phyloP scores from a whole-genome alignment of 1,140 invertebrate species.

The Microvelia longipes region DNA sequence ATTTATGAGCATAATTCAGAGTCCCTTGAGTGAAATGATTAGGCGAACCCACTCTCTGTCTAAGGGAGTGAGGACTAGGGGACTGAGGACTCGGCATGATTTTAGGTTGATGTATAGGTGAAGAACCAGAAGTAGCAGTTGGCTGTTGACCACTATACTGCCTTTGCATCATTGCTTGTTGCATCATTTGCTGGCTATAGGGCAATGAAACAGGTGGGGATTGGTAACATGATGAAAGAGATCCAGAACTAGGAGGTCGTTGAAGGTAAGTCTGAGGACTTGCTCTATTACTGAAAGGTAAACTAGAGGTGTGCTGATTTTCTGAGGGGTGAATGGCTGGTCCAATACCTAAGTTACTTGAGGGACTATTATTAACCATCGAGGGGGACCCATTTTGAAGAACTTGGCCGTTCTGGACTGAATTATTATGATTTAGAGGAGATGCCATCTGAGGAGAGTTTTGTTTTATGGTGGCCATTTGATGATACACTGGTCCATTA shows the following conservation, averaged over 20 bases:
- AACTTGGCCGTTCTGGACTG: neutral
- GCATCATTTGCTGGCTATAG: slow-evolving; percentile 1
- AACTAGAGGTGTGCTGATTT: neutral
- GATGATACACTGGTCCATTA: slow-evolving; percentile 2
- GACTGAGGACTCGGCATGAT: neutral
- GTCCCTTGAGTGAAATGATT: neutral
- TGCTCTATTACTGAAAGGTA: neutral
- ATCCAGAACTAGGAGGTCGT: neutral
- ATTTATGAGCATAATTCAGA: neutral
- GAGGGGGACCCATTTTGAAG: no score
- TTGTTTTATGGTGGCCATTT: neutral
- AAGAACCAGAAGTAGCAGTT: neutral
- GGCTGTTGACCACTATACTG: neutral
- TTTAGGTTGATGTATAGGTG: neutral
- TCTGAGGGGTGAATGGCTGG: neutral
- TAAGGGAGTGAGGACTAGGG: neutral
- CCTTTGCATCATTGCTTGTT: neutral
- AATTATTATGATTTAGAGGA: neutral
- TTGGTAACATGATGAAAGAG: neutral
- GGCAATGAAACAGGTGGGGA: neutral
- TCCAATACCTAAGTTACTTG: neutral
- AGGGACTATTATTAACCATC: neutral
- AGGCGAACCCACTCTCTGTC: neutral
- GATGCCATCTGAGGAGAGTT: neutral
- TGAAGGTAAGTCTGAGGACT: neutral